Base-by-base conservation (phyloP, 2,113 vertebrate genomes). In the Xenopus borealis region DNA sequence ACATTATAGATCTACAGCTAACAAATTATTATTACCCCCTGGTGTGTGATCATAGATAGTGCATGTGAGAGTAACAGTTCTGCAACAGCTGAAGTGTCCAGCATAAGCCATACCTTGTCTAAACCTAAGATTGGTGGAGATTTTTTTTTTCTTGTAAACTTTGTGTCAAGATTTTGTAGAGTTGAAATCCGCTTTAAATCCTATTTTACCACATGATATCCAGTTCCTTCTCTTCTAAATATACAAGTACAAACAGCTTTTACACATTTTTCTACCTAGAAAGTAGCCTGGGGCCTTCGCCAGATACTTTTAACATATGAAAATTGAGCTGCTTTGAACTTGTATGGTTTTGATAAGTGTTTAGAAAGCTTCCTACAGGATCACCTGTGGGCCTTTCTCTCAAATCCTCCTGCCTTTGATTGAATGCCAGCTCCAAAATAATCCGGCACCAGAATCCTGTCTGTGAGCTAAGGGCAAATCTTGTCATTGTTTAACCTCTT, bases 261-360 rank as follows among this genome's bases (percentile, higher is more conserved):
- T 88, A 92, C 90, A 85, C 91, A 88, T 80, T 91, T 92, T 91
- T 90, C 89, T 90, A 93, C 92, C 91, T 92, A 89, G 89, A 92
- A 94, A 96, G 89, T 87, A 90, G 91, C 94, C 94, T 40, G 79
- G 85, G 94, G 93, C 93, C 88, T 87, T 89, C 89, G 90, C 94
- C 94, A 93, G 94, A 94, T 93, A 91, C 89, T 92, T 92, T 91
- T 95, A 94, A 93, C 94, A 94, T 94, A 92, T 94, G 94, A 95
- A 97, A 96, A 97, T 96, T 91, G 94, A 97, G 93, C 89, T 87
- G 91, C 97, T 98, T 98, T 98, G 96, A 98, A 98, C 93, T 95
- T 91, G 93, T 89, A 89, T 96, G 94, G 95, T 96, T 96, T 95
- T 96, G 95, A 98, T 99, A 98, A 96, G 94, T 95, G 91, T 93